A percentile compares a stretch with the other conserved stretches of the same genome.
Evolutionary conservation across 2,888 invertebrate species (phyloP).

Genomic region (Ferrisia virgata): DNA sequence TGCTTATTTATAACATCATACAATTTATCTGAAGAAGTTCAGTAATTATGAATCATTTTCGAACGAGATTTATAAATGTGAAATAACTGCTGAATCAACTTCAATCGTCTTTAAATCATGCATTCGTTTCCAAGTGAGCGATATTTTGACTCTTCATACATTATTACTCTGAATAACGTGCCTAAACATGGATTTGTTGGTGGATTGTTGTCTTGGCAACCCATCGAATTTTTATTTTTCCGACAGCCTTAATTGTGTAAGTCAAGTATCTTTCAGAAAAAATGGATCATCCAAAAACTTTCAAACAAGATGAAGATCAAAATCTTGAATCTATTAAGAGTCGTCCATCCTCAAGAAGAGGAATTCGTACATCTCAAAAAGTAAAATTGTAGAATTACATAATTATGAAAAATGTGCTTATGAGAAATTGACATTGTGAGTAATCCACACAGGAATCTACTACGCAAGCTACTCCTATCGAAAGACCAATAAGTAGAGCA

Average conservation of each 20-base stretch:
- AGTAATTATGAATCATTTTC: too few species aligned
- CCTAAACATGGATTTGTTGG: background rate
- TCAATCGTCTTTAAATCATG: too few species aligned
- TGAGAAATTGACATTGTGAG: background rate
- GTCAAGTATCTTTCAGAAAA: too few species aligned
- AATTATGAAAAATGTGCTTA: background rate
- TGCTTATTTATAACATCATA: too few species aligned
- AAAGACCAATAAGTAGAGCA: slow-evolving; percentile 21
- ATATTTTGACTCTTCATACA: too few species aligned
- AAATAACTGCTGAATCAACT: too few species aligned
- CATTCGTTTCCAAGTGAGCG: too few species aligned
- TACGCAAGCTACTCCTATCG: background rate
- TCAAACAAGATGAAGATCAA: slow-evolving; percentile 11
- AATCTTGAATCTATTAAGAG: background rate
- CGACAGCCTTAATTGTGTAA: background rate
- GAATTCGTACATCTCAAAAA: slow-evolving; percentile 14
- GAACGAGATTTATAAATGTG: too few species aligned
- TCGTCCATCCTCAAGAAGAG: slow-evolving; percentile 36
- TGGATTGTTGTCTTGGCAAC: slow-evolving; percentile 4
- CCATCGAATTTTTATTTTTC: background rate
- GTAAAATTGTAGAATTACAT: background rate
- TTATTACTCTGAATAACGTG: too few species aligned
- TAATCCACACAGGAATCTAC: background rate
- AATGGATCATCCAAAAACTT: slow-evolving; percentile 34
- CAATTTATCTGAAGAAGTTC: too few species aligned